Evolutionary conservation across 2,797 vertebrate species (phyloP).

Genomic region (Urophycis tenuis): DNA sequence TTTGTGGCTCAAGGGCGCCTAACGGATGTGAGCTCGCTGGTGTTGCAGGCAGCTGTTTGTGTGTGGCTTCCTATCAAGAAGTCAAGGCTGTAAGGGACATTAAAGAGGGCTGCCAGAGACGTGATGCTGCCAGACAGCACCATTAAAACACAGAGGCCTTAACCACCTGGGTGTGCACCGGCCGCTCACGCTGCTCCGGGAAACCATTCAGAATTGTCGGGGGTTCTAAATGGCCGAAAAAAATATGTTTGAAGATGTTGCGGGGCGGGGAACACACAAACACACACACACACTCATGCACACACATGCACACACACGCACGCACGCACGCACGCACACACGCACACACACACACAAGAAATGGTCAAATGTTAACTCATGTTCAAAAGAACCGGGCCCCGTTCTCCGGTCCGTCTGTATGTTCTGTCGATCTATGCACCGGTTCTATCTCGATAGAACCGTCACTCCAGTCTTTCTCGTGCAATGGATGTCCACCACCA

Average conservation of each 20-base stretch:
- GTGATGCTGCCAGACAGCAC: background rate
- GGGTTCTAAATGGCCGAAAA: background rate
- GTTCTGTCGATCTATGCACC: background rate
- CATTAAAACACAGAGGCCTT: background rate
- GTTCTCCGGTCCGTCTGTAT: background rate
- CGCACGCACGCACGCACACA: too few relatives aligned
- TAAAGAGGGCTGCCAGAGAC: background rate
- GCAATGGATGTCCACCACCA: background rate
- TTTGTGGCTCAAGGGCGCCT: constrained; percentile 3
- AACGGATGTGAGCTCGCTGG: background rate
- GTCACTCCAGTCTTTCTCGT: background rate
- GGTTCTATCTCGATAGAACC: background rate
- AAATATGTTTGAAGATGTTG: background rate
- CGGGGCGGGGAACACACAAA: too few relatives aligned
- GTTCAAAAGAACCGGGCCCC: background rate
- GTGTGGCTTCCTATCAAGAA: constrained; percentile 5
- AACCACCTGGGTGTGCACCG: background rate
- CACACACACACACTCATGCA: too few relatives aligned
- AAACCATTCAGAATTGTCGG: background rate
- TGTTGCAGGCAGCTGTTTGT: constrained; percentile 4
- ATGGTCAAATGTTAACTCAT: background rate
- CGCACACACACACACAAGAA: background rate
- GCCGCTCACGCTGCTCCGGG: background rate
- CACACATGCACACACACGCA: too few relatives aligned
- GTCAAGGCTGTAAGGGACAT: constrained; percentile 6